Base-by-base conservation (phyloP, 2,113 vertebrate species). In the Psettodes erumei region DNA sequence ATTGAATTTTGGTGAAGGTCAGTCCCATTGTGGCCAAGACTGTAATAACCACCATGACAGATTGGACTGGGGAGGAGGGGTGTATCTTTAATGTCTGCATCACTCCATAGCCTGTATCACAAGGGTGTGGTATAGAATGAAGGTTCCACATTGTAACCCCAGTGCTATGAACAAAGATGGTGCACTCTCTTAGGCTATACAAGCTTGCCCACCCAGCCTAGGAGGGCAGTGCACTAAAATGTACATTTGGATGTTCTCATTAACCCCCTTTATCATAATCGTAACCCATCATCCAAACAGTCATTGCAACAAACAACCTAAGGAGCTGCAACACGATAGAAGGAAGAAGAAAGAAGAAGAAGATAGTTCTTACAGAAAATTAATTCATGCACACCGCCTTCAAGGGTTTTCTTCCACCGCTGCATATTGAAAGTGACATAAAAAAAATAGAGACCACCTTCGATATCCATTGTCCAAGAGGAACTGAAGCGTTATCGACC, bases 1-100 rank as follows among this genome's bases (percentile, higher is more conserved):
- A 91, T 90, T 92, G 77, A 85, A 82, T 85, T 86, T 89, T 82
- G 71, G 71, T 81, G 92, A 93, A 93, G 90, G 91, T 91, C 92
- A 82, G 62, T 71, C 79, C 80, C 83, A 90, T 87, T 91, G 84
- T 90, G 87, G 60, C 78, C 63, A 68, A 84, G 32, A 81, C 84
- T 79, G 71, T 84, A 84, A 89, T 86, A 92, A 89, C 86, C 59
- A 60, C 56, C 45, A 72, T 88, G 88, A 91, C 68, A 75, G 82
- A 91, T 82, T 82, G 76, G 65, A 81, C 56, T n/a, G 11, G 43
- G 72, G 71, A 64, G 75, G 71, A 70, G 59, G 54, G 58, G 51
- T 59, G 75, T 77, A 79, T 75, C 65, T 87, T 85, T 88, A 87
- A 85, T 82, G 84, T 85, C 70, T 79, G 82, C 67, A 60, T 79